Conservation (phyloP, 2,888 invertebrate species). For the Smittia sp. region DNA sequence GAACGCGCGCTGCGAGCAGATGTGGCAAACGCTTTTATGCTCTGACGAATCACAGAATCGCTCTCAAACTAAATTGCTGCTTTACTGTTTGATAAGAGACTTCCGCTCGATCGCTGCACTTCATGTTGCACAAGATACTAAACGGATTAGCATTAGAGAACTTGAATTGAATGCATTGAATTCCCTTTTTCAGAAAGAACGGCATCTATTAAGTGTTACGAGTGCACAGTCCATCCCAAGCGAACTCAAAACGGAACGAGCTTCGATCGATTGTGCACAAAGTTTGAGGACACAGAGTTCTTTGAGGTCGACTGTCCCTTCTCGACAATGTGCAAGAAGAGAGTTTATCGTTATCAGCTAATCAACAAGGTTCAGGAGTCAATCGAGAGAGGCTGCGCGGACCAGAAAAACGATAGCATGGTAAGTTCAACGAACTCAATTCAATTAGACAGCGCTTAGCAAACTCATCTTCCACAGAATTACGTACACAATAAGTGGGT, state of each 20-base stretch:
- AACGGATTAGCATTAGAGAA: background rate
- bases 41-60: background rate
- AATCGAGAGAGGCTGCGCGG: constrained; percentile 66
- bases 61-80: background rate
- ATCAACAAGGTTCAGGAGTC: constrained; percentile 56
- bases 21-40: background rate
- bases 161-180: background rate
- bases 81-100: background rate
- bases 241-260: constrained; percentile 59
- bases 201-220: constrained; percentile 65
- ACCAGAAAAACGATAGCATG: constrained; percentile 63
- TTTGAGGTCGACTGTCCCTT: constrained; percentile 74
- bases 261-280: constrained; percentile 64
- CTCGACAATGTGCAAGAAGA: constrained; percentile 82
- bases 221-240: constrained; percentile 66
- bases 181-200: constrained; percentile 45
- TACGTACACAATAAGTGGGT: constrained; percentile 65
- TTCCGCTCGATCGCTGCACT: background rate
- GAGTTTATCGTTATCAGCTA: constrained; percentile 63
- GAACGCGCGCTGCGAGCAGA: background rate
- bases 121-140: constrained; percentile 5
- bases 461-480: constrained; percentile 51
- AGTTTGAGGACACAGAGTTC: constrained; percentile 69
- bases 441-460: constrained; percentile 1
- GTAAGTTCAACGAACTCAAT: constrained; percentile 44